Conservation (phyloP, 2,888 invertebrate genomes). For the Anarsia innoxiella region DNA sequence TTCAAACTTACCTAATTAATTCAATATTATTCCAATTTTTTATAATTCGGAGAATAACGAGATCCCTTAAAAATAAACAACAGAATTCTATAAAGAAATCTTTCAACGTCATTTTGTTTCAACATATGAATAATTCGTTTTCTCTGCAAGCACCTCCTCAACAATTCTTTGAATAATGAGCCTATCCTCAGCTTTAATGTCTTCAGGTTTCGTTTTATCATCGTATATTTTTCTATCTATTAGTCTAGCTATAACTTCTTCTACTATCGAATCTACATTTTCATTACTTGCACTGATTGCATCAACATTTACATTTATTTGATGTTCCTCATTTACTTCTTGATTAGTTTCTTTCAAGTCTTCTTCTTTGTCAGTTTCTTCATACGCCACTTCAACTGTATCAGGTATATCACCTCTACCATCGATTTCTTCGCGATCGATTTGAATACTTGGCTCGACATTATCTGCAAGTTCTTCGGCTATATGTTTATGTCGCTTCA, state of each 20-base stretch:
- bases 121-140: slow-evolving; percentile 45
- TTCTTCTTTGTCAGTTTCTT: slow-evolving; percentile 9
- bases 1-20: background rate
- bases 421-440: slow-evolving; percentile 31
- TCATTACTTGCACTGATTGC: slow-evolving; percentile 33
- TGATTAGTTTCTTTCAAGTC: background rate
- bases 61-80: slow-evolving; percentile 4
- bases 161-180: slow-evolving; percentile 64
- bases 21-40: background rate
- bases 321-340: slow-evolving; percentile 5
- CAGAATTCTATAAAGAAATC: background rate
- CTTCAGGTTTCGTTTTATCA: slow-evolving; percentile 67
- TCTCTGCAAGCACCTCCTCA: slow-evolving; percentile 62
- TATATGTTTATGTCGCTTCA: slow-evolving; percentile 65
- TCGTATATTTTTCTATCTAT: slow-evolving; percentile 72
- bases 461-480: slow-evolving; percentile 49
- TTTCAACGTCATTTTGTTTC: background rate
- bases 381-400: slow-evolving; percentile 17
- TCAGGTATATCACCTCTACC: slow-evolving; percentile 52
- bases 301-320: slow-evolving; percentile 13
- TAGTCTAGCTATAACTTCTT: slow-evolving; percentile 62
- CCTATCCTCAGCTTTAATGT: slow-evolving; percentile 60
- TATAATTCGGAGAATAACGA: slow-evolving; percentile 5
- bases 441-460: slow-evolving; percentile 26
- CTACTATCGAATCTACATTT: slow-evolving; percentile 62